These are phyloP conservation scores for Smittia aterrima DNA, from an alignment of 2,888 invertebrate genomes.

Conservation along the genomic window DNA sequence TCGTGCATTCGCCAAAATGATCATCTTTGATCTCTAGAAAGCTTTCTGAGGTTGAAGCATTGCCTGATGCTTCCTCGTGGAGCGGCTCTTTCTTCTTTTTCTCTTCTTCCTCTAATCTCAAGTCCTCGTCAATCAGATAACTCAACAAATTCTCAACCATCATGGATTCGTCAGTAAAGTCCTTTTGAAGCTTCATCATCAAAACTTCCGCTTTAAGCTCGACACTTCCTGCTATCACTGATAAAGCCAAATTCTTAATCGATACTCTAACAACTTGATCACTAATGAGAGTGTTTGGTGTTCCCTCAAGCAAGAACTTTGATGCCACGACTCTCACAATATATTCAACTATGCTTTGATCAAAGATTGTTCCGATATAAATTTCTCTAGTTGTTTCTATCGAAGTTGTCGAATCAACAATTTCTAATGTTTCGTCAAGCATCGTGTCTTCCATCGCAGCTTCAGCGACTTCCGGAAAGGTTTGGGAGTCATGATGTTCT, in stretches of 20 bases:
- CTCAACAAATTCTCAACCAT: conserved; percentile 38
- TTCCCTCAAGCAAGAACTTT: conserved; percentile 51
- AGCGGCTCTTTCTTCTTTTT: conserved; percentile 47
- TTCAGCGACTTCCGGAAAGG: conserved; percentile 29
- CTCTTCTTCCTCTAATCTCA: conserved; percentile 43
- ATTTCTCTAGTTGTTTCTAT: conserved; percentile 36
- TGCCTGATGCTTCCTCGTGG: conserved; percentile 45
- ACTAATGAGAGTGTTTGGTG: conserved; percentile 60
- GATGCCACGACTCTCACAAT: conserved; percentile 51
- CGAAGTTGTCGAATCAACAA: not conserved
- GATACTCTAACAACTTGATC: conserved; percentile 83
- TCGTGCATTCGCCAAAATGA: conserved; percentile 59
- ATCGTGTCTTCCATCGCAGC: conserved; percentile 7
- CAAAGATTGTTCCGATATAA: conserved; percentile 51
- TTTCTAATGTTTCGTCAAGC: conserved; percentile 7
- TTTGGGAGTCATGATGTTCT: conserved; percentile 23
- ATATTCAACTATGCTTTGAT: conserved; percentile 51
- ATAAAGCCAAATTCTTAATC: conserved; percentile 82
- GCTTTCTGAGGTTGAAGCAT: conserved; percentile 42
- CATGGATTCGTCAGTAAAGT: conserved; percentile 48
- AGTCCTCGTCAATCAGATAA: conserved; percentile 38
- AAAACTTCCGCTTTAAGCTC: conserved; percentile 72
- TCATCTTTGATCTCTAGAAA: conserved; percentile 63
- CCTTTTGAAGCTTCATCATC: conserved; percentile 63
- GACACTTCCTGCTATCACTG: conserved; percentile 67